Base-by-base conservation (phyloP, 2,888 invertebrate genomes). In the Erebia epiphron region DNA sequence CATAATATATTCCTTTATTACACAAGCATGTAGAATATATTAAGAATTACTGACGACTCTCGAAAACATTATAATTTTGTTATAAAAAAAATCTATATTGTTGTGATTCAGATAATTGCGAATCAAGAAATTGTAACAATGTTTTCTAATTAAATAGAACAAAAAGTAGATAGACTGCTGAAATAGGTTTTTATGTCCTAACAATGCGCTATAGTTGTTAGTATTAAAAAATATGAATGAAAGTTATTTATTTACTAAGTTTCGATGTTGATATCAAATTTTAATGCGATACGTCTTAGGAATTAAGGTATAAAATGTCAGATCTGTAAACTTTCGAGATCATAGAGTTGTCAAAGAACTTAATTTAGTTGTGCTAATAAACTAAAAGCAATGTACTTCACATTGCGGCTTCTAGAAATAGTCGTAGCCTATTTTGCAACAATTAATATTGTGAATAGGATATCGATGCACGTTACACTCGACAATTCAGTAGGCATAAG, bases 191-290 rank as follows among this genome's bases (percentile, higher is more conserved):
- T 67, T 67, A 72, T 62, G 60, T 68, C 61, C 49, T 70, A 64
- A 67, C 69, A 64, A 64, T 72, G 49, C 64, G 67, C 54, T 67
- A 50, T 72, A 72, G 58, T 67, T 58, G 35, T 43, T 63, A 72
- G 58, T 69, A 66, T 49, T 49, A 49, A 62, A n/a, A 49, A 49
- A 21, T 49, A 49, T 62, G 1, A 21, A 4, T 41, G 26, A 9
- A 49, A 49, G 21, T 62, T 62, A 49, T 21, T 62, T 35, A 60
- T 60, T 8, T 54, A 54, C 4, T 56, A 41, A 60, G 41, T 60
- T 60, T 41, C 41, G 7, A n/a, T 41, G 41, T 41, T 14, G 57
- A 26, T 35, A n/a, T 57, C 26, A 57, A 57, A 14, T 43, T 9
- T 43, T 43, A 57, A 26, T 21, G 57, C 35, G 57, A 57, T 57